phyloP scores from a whole-genome alignment of 1,140 invertebrate genomes.

The Papilio helenus region DNA sequence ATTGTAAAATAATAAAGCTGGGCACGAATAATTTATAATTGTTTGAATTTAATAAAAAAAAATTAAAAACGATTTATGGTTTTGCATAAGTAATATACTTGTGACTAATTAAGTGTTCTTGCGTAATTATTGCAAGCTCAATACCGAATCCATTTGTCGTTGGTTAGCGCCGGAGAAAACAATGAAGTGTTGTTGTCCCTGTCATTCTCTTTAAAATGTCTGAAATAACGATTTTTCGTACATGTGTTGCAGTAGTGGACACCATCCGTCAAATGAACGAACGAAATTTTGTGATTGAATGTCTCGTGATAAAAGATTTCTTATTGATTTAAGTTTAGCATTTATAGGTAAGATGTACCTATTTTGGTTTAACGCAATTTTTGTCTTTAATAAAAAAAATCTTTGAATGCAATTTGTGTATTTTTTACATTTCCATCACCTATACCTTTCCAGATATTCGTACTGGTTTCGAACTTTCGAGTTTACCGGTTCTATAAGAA shows the following conservation, averaged over 20 bases:
- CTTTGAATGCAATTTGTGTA: background rate
- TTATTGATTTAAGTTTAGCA: conserved; percentile 8
- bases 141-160: background rate
- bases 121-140: background rate
- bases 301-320: background rate
- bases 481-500: background rate
- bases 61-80: background rate
- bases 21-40: background rate
- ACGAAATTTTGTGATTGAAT: conserved; percentile 3
- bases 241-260: background rate
- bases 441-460: background rate
- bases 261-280: background rate
- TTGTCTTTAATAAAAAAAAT: conserved; percentile 11
- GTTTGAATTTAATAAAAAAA: too few species aligned
- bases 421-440: background rate
- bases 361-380: conserved; percentile 17
- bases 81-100: background rate
- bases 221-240: background rate
- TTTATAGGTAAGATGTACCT: conserved; percentile 15
- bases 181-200: background rate
- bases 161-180: background rate
- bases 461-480: background rate
- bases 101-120: background rate
- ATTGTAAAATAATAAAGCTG: background rate
- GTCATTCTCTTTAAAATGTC: background rate